Percentiles rank a stretch among this genome's conserved stretches.
Evolutionary conservation across 2,113 vertebrate species (phyloP).

Genomic region (Takifugu bimaculatus): DNA sequence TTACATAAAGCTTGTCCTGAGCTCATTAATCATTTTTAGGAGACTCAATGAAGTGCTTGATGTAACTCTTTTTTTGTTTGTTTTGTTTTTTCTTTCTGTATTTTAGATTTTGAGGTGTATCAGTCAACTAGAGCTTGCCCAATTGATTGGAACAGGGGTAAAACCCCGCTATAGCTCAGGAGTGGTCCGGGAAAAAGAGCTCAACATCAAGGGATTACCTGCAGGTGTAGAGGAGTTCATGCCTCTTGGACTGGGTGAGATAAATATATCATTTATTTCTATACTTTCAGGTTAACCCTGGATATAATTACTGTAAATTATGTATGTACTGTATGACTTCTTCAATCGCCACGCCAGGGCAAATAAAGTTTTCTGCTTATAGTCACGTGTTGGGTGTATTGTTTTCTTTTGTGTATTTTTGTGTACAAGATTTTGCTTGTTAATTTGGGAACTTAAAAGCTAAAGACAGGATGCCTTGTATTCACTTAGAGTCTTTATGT

Average conservation of each 20-base stretch:
- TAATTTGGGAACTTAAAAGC: background rate
- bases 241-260: conserved; percentile 87
- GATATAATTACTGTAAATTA: too few relatives aligned
- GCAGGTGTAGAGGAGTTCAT: conserved; percentile 92
- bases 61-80: background rate
- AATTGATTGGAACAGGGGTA: conserved; percentile 94
- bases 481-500: background rate
- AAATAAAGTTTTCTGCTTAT: too few relatives aligned
- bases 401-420: too few relatives aligned
- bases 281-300: background rate
- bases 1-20: too few relatives aligned
- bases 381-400: too few relatives aligned
- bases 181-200: conserved; percentile 85
- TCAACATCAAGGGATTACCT: conserved; percentile 78
- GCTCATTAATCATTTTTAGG: too few relatives aligned
- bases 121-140: conserved; percentile 94
- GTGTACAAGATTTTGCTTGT: too few relatives aligned
- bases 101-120: conserved; percentile 92
- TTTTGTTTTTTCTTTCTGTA: background rate
- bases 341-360: too few relatives aligned
- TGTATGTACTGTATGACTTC: too few relatives aligned
- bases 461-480: background rate
- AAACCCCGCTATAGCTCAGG: conserved; percentile 94
- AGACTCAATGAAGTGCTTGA: too few relatives aligned
- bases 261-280: background rate